Evolutionary conservation across 2,113 vertebrate species (phyloP).

Genomic region (Mus pahari): DNA sequence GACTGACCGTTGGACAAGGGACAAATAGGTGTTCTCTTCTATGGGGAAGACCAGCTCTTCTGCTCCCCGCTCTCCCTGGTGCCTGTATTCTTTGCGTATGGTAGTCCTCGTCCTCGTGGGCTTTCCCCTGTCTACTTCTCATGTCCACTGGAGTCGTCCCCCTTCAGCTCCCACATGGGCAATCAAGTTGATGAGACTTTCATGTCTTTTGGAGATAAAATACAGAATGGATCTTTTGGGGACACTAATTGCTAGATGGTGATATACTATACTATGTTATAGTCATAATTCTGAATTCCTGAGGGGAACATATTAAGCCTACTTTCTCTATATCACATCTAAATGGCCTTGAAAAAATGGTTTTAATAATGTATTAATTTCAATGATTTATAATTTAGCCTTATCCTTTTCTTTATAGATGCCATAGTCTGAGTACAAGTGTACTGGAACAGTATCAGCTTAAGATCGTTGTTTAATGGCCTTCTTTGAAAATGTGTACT

Average conservation of each 20-base stretch:
- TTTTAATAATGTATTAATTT: not conserved
- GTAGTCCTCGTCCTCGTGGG: not conserved
- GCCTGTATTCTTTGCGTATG: not conserved
- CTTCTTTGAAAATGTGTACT: not conserved
- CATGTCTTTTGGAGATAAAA: not conserved
- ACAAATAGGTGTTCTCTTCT: not conserved
- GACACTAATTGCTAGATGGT: not conserved
- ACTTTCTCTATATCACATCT: not conserved
- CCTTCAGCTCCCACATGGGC: not conserved
- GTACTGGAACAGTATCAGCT: not conserved
- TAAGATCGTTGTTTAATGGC: not conserved
- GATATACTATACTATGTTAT: not conserved
- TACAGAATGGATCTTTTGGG: not conserved
- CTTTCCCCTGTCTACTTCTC: not conserved
- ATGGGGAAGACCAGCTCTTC: not conserved
- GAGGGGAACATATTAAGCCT: not conserved
- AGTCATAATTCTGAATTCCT: conserved; percentile 30
- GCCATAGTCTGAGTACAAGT: not conserved
- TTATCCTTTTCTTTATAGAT: not conserved
- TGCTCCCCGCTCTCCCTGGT: not conserved
- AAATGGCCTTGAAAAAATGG: conserved; percentile 15
- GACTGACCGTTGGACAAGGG: not conserved
- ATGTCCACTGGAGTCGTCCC: not conserved
- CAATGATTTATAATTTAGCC: not conserved
- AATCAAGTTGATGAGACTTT: not conserved